Evolutionary conservation across 1,140 invertebrate genomes (phyloP).

Genomic region (Lordiphosa mommai): DNA sequence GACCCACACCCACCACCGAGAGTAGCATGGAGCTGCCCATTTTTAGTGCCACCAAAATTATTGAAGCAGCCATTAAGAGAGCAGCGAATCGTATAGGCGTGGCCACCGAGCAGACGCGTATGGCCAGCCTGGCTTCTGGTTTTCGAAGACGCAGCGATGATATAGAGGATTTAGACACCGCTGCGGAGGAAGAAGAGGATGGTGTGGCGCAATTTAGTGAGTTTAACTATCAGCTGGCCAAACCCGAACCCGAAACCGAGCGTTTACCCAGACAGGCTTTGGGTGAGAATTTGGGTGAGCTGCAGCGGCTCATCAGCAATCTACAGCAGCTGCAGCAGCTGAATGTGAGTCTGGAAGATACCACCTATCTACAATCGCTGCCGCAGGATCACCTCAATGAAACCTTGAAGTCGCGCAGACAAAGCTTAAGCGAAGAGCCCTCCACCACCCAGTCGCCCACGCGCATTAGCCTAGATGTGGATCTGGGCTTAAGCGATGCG

Average conservation of each 20-base stretch:
- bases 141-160: constrained; percentile 64
- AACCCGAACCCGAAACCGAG: constrained; percentile 33
- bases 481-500: constrained; percentile 19
- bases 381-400: constrained; percentile 33
- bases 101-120: constrained; percentile 53
- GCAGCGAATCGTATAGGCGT: constrained; percentile 72
- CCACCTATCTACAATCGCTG: constrained; percentile 54
- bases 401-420: constrained; percentile 46
- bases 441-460: constrained; percentile 45
- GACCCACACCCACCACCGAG: constrained; percentile 46
- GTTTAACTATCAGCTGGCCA: constrained; percentile 69
- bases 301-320: constrained; percentile 76
- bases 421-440: constrained; percentile 32
- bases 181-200: constrained; percentile 1
- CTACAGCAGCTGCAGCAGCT: constrained; percentile 75
- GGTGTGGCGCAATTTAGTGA: constrained; percentile 74
- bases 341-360: constrained; percentile 78
- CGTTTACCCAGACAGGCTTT: constrained; percentile 4
- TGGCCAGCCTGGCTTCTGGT: constrained; percentile 25
- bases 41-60: constrained; percentile 74
- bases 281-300: constrained; percentile 45
- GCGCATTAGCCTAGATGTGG: constrained; percentile 43
- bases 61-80: constrained; percentile 70
- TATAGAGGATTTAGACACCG: constrained; percentile 9
- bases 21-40: constrained; percentile 64